phyloP scores from a whole-genome alignment of 2,113 vertebrate genomes.

The Heliornis fulica region DNA sequence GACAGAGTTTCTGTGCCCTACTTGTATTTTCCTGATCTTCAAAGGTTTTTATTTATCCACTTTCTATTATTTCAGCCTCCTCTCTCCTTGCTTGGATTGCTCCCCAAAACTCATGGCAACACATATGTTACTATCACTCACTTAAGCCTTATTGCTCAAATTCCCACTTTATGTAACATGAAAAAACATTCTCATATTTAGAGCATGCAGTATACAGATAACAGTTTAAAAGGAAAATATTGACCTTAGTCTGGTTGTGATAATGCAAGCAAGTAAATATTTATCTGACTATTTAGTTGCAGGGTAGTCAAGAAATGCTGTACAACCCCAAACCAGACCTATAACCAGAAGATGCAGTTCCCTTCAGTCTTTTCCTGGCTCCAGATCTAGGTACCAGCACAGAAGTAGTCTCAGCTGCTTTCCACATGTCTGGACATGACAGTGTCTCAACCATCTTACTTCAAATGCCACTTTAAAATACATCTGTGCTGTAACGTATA shows the following conservation, averaged over 20 bases:
- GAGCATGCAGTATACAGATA: slow-evolving; percentile 7
- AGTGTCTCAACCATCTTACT: slow-evolving; percentile 8
- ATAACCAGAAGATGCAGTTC: not conserved
- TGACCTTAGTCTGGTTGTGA: slow-evolving; percentile 44
- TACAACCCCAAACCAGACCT: slow-evolving; percentile 30
- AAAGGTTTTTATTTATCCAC: not conserved
- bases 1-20: not conserved
- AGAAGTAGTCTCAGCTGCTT: not conserved
- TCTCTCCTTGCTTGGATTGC: not conserved
- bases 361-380: not conserved
- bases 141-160: not conserved
- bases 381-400: not conserved
- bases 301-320: slow-evolving; percentile 37
- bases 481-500: slow-evolving; percentile 16
- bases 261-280: slow-evolving; percentile 57
- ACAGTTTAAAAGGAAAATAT: slow-evolving; percentile 58
- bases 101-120: not conserved
- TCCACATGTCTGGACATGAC: not conserved
- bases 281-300: slow-evolving; percentile 55
- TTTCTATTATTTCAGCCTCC: not conserved
- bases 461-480: slow-evolving; percentile 27
- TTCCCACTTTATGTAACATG: not conserved
- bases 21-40: not conserved
- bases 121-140: not conserved
- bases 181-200: not conserved